These are phyloP conservation scores for Drosophila murphyi DNA, from an alignment of 1,140 invertebrate genomes.

Conservation along the genomic window DNA sequence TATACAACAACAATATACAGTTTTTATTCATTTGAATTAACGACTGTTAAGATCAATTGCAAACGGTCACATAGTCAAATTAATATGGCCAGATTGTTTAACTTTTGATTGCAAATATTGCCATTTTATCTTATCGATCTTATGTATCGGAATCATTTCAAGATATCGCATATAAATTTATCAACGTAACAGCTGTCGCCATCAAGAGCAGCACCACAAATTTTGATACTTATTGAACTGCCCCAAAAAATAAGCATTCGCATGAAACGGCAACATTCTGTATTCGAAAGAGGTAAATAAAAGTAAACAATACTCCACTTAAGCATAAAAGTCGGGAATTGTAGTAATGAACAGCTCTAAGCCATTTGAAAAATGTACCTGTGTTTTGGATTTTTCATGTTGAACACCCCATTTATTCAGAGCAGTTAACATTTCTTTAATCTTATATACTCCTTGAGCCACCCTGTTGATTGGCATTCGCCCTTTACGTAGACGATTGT, in stretches of 20 bases:
- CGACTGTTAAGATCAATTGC: background rate
- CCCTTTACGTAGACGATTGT: background rate
- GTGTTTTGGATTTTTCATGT: no score
- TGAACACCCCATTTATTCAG: no score
- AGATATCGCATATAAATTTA: background rate
- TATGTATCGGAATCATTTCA: no score
- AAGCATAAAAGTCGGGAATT: no score
- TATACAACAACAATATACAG: constrained; percentile 24
- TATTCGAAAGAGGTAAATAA: no score
- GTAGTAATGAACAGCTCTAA: no score
- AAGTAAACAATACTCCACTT: no score
- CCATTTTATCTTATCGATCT: background rate
- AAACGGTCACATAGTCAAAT: background rate
- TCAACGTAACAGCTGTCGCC: no score
- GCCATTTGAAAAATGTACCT: no score
- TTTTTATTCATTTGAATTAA: background rate
- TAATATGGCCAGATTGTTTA: background rate
- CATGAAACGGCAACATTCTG: background rate
- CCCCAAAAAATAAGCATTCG: background rate
- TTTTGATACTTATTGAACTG: background rate
- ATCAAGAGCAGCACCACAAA: no score
- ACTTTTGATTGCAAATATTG: background rate
- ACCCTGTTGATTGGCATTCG: background rate
- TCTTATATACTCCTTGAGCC: background rate
- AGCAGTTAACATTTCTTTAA: no score